These are phyloP conservation scores for Toxotes lorentzi DNA, from an alignment of 2,797 vertebrate species.

Conservation along the genomic window DNA sequence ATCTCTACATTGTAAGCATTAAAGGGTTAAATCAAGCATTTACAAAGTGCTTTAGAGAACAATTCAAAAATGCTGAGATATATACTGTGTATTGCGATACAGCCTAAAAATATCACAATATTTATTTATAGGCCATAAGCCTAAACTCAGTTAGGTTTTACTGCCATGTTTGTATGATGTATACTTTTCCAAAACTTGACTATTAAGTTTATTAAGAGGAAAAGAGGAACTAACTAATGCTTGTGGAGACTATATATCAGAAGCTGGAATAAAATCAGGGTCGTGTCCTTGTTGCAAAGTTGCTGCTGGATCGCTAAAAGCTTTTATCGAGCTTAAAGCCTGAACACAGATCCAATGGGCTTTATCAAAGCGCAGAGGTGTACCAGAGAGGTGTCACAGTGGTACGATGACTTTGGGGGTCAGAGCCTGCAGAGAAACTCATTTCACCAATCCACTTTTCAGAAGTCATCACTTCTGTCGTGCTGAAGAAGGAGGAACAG, in stretches of 20 bases:
- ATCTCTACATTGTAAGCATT: too few relatives aligned
- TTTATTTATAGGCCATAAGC: too few relatives aligned
- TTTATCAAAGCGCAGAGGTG: conserved; percentile 27
- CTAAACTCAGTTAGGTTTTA: conserved; percentile 30
- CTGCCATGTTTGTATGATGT: neutral
- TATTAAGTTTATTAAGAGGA: conserved; percentile 18
- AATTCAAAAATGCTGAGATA: too few relatives aligned
- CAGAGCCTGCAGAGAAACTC: conserved; percentile 24
- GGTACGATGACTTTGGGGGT: conserved; percentile 22
- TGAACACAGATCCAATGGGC: conserved; percentile 20
- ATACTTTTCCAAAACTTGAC: conserved; percentile 15
- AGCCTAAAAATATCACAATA: too few relatives aligned
- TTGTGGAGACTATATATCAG: conserved; percentile 57
- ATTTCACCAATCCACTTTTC: conserved; percentile 36
- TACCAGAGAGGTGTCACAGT: conserved; percentile 24
- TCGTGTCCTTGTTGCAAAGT: conserved; percentile 45
- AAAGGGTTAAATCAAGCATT: too few relatives aligned
- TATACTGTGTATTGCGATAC: too few relatives aligned
- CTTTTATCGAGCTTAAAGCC: conserved; percentile 42
- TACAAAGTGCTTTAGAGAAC: too few relatives aligned
- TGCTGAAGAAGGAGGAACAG: conserved; percentile 16
- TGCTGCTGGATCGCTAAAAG: conserved; percentile 42
- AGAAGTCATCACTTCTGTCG: conserved; percentile 33
- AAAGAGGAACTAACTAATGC: conserved; percentile 5
- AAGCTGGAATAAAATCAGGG: conserved; percentile 48